These are phyloP conservation scores for Diadema setosum DNA, from an alignment of 35 echinoderm and acorn worm species.

Conservation along the genomic window DNA sequence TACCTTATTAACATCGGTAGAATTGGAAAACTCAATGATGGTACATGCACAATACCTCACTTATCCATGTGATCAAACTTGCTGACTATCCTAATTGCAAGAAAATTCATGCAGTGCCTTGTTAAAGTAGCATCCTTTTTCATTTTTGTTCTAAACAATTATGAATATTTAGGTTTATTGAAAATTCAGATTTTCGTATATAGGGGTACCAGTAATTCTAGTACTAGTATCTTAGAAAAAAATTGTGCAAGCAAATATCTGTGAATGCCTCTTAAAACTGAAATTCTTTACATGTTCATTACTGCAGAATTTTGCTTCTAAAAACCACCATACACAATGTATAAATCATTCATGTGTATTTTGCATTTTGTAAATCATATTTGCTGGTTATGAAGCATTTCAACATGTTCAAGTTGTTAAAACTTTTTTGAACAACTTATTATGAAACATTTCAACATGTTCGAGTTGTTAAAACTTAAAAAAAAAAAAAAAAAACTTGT, in stretches of 20 bases:
- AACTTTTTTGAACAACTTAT: background rate
- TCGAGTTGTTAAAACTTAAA: background rate
- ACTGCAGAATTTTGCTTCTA: too few relatives aligned
- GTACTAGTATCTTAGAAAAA: too few relatives aligned
- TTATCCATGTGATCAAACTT: background rate
- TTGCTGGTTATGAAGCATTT: background rate
- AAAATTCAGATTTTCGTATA: too few relatives aligned
- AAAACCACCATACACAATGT: too few relatives aligned
- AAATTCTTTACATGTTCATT: too few relatives aligned
- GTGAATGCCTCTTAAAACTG: too few relatives aligned
- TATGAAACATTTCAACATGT: background rate
- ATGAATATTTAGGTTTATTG: too few relatives aligned
- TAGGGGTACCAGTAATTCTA: too few relatives aligned
- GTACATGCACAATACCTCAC: background rate
- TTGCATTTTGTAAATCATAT: background rate
- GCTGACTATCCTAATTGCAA: background rate
- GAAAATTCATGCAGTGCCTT: background rate
- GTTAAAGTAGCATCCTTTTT: too few relatives aligned
- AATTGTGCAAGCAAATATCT: too few relatives aligned
- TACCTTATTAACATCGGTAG: background rate
- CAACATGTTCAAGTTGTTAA: background rate
- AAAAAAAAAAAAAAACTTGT: background rate
- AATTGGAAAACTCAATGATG: background rate
- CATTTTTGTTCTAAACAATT: too few relatives aligned
- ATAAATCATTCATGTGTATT: too few relatives aligned